Conservation (phyloP, 1,140 invertebrate species). For the Aphelenchoides fujianensis region DNA sequence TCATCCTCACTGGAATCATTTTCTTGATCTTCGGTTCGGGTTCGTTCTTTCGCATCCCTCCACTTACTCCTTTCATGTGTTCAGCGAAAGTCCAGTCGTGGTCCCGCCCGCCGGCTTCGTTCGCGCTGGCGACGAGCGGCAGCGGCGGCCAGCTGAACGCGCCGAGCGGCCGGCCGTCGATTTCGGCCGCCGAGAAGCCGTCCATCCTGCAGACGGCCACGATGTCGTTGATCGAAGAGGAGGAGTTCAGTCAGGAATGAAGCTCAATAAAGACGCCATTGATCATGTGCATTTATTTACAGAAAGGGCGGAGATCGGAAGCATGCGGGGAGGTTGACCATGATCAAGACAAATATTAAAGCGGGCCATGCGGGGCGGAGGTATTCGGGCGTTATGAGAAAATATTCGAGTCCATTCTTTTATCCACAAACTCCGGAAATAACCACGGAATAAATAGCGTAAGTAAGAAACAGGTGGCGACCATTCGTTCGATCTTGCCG, state of each 20-base stretch:
- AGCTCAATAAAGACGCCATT: not conserved
- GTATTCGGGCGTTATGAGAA: too few species aligned
- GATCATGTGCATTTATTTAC: too few species aligned
- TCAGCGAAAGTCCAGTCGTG: conserved; percentile 27
- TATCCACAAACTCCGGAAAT: too few species aligned
- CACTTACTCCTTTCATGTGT: not conserved
- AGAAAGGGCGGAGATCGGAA: too few species aligned
- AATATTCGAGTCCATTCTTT: too few species aligned
- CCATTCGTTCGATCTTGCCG: too few species aligned
- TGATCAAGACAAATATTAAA: too few species aligned
- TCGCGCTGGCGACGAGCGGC: not conserved
- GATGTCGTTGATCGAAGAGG: not conserved
- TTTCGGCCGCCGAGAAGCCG: not conserved
- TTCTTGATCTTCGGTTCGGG: conserved; percentile 29
- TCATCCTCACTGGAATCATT: conserved; percentile 24
- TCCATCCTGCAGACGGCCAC: not conserved
- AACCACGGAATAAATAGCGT: too few species aligned
- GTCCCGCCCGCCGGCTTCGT: conserved; percentile 17
- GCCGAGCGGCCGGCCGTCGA: not conserved
- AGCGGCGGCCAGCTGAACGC: not conserved
- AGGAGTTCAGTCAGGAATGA: not conserved
- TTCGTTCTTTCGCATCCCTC: conserved; percentile 5
- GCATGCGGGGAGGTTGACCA: too few species aligned
- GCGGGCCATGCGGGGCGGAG: too few species aligned
- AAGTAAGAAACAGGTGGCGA: too few species aligned